These are phyloP conservation scores for Pelochelys cantorii DNA, from an alignment of 2,797 vertebrate species.

Conservation along the genomic window DNA sequence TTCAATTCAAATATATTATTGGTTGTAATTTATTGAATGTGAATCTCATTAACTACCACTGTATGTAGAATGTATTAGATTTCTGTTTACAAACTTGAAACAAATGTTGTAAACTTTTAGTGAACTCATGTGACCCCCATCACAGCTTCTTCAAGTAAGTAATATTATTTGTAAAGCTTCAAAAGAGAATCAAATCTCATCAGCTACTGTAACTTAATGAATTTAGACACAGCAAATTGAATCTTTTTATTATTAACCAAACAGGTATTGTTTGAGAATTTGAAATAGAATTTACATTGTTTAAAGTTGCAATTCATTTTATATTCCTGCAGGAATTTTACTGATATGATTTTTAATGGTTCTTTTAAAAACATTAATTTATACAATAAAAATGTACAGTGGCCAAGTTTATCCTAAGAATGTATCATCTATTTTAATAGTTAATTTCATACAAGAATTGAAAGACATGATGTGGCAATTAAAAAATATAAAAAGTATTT, in stretches of 20 bases:
- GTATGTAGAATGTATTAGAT: background rate
- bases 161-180: background rate
- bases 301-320: background rate
- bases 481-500: background rate
- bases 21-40: background rate
- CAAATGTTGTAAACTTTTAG: background rate
- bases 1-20: background rate
- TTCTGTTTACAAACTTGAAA: background rate
- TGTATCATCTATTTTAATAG: background rate
- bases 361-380: background rate
- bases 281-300: background rate
- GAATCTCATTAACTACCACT: background rate
- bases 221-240: background rate
- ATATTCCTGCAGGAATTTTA: background rate
- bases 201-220: background rate
- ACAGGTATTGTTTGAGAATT: background rate
- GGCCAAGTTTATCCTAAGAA: background rate
- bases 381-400: background rate
- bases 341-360: background rate
- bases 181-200: background rate
- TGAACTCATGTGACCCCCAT: background rate
- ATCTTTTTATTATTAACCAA: background rate
- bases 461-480: background rate
- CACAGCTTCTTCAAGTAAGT: background rate
- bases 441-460: background rate